Conservation (phyloP, 2,113 vertebrate species). For the Orthonyx spaldingii region DNA sequence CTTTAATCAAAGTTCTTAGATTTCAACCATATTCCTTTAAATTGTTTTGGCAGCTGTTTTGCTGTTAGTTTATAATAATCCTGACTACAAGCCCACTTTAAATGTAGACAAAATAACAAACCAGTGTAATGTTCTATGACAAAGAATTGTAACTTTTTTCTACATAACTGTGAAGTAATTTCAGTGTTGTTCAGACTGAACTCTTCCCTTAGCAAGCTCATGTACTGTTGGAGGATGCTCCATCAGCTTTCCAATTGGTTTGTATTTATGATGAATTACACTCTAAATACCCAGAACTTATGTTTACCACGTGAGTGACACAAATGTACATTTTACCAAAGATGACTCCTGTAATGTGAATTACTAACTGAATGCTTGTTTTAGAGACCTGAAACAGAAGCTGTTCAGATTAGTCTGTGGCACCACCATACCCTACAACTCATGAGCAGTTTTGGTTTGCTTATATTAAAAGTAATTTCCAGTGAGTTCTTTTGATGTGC, state of each 20-base stretch:
- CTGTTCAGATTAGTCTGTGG: background rate
- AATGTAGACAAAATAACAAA: background rate
- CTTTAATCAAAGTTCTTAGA: background rate
- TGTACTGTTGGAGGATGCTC: background rate
- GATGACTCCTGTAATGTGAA: background rate
- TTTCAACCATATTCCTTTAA: background rate
- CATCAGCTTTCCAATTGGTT: background rate
- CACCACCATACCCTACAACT: background rate
- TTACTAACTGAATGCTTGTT: background rate
- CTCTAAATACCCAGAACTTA: background rate
- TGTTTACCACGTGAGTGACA: background rate
- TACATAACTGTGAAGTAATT: background rate
- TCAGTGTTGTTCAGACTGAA: background rate
- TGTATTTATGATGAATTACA: background rate
- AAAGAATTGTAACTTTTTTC: background rate
- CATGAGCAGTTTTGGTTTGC: background rate
- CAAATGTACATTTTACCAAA: background rate
- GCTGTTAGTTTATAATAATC: background rate
- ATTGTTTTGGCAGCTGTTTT: background rate
- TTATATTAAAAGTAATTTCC: slow-evolving; percentile 18
- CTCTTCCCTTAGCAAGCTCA: background rate
- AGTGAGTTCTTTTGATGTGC: background rate
- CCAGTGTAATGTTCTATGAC: background rate
- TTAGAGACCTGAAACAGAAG: background rate
- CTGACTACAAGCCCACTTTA: background rate